A percentile compares a stretch with the other conserved stretches of the same genome.
Evolutionary conservation across 2,797 vertebrate species (phyloP).

Genomic region (Enteromius viviparus): DNA sequence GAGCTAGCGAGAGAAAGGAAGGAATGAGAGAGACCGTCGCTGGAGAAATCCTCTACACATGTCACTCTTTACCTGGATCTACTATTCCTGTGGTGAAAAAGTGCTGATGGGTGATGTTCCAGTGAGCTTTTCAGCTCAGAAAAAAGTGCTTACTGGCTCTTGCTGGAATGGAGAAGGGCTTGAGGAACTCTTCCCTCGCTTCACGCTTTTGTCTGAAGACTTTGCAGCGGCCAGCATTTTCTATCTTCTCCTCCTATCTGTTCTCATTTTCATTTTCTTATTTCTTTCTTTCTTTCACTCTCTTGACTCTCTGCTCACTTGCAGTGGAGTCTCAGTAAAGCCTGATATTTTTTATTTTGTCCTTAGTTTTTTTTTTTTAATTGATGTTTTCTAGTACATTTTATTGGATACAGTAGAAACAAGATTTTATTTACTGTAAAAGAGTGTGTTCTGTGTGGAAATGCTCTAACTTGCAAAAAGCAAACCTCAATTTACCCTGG

Average conservation of each 20-base stretch:
- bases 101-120: conserved; percentile 80
- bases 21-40: conserved; percentile 42
- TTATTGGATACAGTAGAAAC: conserved; percentile 6
- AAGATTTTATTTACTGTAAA: not conserved
- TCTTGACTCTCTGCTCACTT: conserved; percentile 48
- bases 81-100: conserved; percentile 75
- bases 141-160: conserved; percentile 84
- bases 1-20: conserved; percentile 56
- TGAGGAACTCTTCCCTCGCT: conserved; percentile 77
- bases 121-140: conserved; percentile 76
- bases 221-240: conserved; percentile 85
- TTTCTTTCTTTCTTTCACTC: conserved; percentile 67
- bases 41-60: conserved; percentile 75
- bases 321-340: not conserved
- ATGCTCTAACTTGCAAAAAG: not conserved
- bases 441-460: not conserved
- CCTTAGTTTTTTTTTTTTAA: not conserved
- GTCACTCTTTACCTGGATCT: conserved; percentile 76
- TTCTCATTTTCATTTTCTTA: conserved; percentile 77
- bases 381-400: conserved; percentile 1
- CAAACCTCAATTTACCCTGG: not conserved
- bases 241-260: conserved; percentile 72
- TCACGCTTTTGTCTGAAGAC: conserved; percentile 79
- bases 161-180: conserved; percentile 78
- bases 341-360: not conserved